Base-by-base conservation (phyloP, 1,140 invertebrate species). In the Sarcophaga bullata region DNA sequence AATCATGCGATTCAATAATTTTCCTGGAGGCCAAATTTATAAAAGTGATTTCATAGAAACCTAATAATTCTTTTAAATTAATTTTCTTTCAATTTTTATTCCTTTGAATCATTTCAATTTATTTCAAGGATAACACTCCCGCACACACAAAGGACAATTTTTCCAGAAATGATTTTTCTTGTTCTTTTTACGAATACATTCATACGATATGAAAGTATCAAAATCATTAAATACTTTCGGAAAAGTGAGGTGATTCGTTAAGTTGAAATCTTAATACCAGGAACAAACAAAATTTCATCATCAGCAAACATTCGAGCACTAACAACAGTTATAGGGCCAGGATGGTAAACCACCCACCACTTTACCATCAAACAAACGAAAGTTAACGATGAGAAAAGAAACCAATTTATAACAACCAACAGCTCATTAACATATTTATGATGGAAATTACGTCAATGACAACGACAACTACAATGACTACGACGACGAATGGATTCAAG, bases 401-500 rank as follows among this genome's bases (percentile, higher is more conserved):
- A 49, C 25, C 48, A 50, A 78, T 52, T 76, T 76, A 58, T 76
- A 76, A 48, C 73, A 49, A 50, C 75, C 75, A 78, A 50, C 75
- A 78, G 8, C 75, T 78, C 75, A 78, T 78, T 78, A 78, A 17
- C 75, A 50, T 50, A 78, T 78, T 78, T 78, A 78, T 78, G n/a
- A 78, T 78, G 50, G 25, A 49, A 78, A 78, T 78, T 78, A 78
- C 75, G 75, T 19, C 75, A 78, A 78, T 78, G 75, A 78, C 75
- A 78, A 78, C 75, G 25, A 37, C 1, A 37, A 37, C 50, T 48
- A 78, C 75, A 78, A 78, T 48, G 25, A 37, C 1, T 2, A 37
- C 50, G 75, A 78, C 75, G 50, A 78, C 75, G 75, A 78, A 78
- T 78, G 48, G 50, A 78, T 78, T 78, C 75, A 78, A 78, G 75